Conservation (phyloP, 2,888 invertebrate species). For the Copidosoma aretas region DNA sequence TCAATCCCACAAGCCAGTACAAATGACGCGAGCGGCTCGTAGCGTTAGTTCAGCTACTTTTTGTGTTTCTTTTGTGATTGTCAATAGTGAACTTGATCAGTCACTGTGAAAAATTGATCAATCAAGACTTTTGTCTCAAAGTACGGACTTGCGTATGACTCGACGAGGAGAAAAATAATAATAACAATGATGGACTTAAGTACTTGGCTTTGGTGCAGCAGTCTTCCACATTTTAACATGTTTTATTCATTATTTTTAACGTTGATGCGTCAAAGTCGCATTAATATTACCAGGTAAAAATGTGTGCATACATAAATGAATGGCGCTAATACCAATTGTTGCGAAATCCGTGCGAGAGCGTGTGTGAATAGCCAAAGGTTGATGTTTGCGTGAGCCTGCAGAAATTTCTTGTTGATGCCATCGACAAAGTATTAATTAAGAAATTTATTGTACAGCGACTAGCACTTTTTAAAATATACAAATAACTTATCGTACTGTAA, state of each 20-base stretch:
- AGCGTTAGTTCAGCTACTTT: constrained; percentile 45
- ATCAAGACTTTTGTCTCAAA: constrained; percentile 29
- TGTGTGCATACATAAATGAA: constrained; percentile 23
- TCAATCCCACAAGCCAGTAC: constrained; percentile 49
- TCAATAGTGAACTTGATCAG: constrained; percentile 21
- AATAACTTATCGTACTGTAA: constrained; percentile 29
- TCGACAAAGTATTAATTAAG: constrained; percentile 36
- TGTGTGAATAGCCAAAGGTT: constrained; percentile 30
- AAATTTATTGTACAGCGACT: constrained; percentile 30
- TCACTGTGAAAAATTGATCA: constrained; percentile 19
- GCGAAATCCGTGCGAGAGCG: background rate
- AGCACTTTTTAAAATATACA: constrained; percentile 24
- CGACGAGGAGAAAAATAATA: constrained; percentile 10
- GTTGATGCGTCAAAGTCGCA: constrained; percentile 1
- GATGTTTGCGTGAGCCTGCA: constrained; percentile 33
- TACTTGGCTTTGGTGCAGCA: constrained; percentile 28
- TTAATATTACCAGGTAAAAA: constrained; percentile 10
- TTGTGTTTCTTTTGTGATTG: constrained; percentile 39
- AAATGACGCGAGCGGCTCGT: constrained; percentile 50
- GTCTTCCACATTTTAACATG: constrained; percentile 33
- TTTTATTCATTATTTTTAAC: constrained; percentile 4
- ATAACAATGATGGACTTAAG: constrained; percentile 14
- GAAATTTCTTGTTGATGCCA: constrained; percentile 19
- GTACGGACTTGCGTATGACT: constrained; percentile 17
- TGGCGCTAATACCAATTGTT: constrained; percentile 5